A percentile compares a stretch with the other conserved stretches of the same genome.
These are phyloP conservation scores for Caenorhabditis sinica DNA, from an alignment of 2,888 invertebrate species.

Conservation along the genomic window DNA sequence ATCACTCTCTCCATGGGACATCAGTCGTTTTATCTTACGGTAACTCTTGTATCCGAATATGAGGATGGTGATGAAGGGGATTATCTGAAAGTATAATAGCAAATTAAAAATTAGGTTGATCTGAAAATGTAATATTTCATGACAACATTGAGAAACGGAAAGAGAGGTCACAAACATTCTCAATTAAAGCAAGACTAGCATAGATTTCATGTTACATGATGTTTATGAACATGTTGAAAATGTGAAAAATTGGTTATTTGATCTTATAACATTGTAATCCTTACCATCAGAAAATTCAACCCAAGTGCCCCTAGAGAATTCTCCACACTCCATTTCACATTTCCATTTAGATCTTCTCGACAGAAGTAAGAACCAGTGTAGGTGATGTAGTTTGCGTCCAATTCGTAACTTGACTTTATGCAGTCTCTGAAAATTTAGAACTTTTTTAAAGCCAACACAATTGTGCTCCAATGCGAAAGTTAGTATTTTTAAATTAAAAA, in stretches of 20 bases:
- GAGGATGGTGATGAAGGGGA: slow-evolving; percentile 35
- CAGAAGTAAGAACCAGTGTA: slow-evolving; percentile 47
- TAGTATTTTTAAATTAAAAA: too few species aligned
- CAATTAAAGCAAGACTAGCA: too few species aligned
- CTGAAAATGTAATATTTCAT: background rate
- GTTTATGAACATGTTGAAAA: too few species aligned
- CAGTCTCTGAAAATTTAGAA: slow-evolving; percentile 10
- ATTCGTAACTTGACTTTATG: slow-evolving; percentile 20
- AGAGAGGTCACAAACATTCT: too few species aligned
- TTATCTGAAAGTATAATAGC: slow-evolving; percentile 33
- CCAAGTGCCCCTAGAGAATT: slow-evolving; percentile 46
- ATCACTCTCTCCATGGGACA: slow-evolving; percentile 26
- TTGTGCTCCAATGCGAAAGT: too few species aligned
- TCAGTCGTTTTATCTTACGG: slow-evolving; percentile 10
- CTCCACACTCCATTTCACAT: slow-evolving; percentile 16
- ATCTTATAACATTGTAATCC: too few species aligned
- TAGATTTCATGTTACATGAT: too few species aligned
- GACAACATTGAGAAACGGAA: too few species aligned
- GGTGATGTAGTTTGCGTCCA: slow-evolving; percentile 31
- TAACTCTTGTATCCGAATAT: slow-evolving; percentile 33
- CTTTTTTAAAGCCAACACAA: background rate
- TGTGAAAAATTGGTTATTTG: too few species aligned
- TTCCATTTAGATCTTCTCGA: slow-evolving; percentile 7
- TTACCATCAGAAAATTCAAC: slow-evolving; percentile 49
- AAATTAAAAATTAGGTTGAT: too few species aligned